Percentiles rank a stretch among this genome's conserved stretches.
phyloP scores from a whole-genome alignment of 2,888 invertebrate species.

The Prenolepis imparis region DNA sequence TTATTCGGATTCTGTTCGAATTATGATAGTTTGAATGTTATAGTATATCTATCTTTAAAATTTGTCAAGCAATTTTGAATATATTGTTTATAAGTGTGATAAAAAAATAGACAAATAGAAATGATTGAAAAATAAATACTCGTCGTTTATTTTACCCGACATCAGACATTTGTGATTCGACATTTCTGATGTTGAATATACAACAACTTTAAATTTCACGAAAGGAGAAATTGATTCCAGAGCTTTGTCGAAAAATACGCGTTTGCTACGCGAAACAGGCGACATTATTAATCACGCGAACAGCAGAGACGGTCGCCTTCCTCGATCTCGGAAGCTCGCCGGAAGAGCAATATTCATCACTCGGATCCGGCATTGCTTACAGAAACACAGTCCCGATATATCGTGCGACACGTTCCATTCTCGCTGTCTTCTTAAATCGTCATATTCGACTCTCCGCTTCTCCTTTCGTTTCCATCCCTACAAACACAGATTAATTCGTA shows the following conservation, averaged over 20 bases:
- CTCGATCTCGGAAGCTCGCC: constrained; percentile 36
- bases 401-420: constrained; percentile 19
- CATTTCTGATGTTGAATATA: background rate
- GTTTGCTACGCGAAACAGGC: background rate
- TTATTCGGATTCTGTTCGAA: background rate
- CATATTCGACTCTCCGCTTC: constrained; percentile 20
- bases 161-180: background rate
- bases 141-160: background rate
- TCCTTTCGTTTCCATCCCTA: constrained; percentile 6
- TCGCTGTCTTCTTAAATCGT: constrained; percentile 41
- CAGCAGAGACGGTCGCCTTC: constrained; percentile 26
- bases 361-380: constrained; percentile 37
- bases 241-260: background rate
- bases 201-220: background rate
- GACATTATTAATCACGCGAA: constrained; percentile 44
- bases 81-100: background rate
- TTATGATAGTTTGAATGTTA: background rate
- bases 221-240: background rate
- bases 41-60: background rate
- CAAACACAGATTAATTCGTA: constrained; percentile 30
- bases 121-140: background rate
- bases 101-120: background rate
- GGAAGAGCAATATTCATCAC: constrained; percentile 49
- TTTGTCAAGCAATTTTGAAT: background rate
- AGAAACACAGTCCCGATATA: constrained; percentile 40